A percentile compares a stretch with the other conserved stretches of the same genome.
Conservation (phyloP, 2,888 invertebrate species). For the Archips crataeganus region DNA sequence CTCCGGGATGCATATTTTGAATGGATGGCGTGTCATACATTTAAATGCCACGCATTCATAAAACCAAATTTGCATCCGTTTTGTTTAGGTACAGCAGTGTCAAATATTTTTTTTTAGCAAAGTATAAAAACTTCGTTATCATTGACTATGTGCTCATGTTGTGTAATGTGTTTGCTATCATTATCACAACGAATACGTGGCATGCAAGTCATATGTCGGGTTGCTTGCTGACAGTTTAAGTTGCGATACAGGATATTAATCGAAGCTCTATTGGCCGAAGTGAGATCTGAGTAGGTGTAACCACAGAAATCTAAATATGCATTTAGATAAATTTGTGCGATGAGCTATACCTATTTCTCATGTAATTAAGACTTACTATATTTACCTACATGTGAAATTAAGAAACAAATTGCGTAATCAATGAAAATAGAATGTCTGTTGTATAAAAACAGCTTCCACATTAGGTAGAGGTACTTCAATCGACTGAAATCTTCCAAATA, state of each 20-base stretch:
- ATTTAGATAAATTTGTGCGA: not conserved
- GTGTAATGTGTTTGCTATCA: slow-evolving; percentile 5
- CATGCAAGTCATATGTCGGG: not conserved
- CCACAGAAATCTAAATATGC: not conserved
- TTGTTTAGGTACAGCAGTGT: not conserved
- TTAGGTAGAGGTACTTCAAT: slow-evolving; percentile 15
- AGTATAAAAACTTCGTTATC: not conserved
- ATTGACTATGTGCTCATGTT: not conserved
- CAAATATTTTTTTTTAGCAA: not conserved
- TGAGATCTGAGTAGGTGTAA: not conserved
- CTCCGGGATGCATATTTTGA: not conserved
- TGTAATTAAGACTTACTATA: no score
- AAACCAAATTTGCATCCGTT: not conserved
- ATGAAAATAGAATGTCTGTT: slow-evolving; percentile 13
- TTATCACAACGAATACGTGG: slow-evolving; percentile 1
- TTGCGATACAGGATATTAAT: slow-evolving; percentile 16
- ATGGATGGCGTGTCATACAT: not conserved
- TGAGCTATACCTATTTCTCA: not conserved
- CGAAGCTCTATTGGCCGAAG: not conserved
- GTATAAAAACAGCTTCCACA: slow-evolving; percentile 25
- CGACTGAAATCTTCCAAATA: slow-evolving; percentile 26
- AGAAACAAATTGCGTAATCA: slow-evolving; percentile 12
- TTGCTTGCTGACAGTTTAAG: slow-evolving; percentile 9
- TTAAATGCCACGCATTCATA: not conserved
- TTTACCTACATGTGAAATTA: not conserved